These are phyloP conservation scores for Adelges cooleyi DNA, from an alignment of 1,140 invertebrate species.

Conservation along the genomic window DNA sequence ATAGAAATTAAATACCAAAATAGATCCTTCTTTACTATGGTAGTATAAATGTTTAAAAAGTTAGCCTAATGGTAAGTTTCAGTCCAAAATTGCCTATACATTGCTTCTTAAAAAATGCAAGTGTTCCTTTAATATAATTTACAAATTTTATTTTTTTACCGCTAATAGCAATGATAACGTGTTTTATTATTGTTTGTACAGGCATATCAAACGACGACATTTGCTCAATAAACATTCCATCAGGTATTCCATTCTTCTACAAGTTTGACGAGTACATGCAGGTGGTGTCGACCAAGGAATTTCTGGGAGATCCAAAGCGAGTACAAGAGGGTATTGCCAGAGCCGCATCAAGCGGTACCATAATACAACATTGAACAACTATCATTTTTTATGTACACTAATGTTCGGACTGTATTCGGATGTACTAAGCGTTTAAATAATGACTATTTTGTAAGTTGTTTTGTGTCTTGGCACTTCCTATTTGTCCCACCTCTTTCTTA, in stretches of 20 bases:
- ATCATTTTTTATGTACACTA: background rate
- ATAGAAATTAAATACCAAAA: no score
- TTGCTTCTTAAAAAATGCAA: no score
- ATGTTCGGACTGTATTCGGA: background rate
- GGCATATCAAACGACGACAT: slow-evolving; percentile 46
- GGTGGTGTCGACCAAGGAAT: slow-evolving; percentile 46
- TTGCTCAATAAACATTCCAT: slow-evolving; percentile 57
- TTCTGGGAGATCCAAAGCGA: slow-evolving; percentile 52
- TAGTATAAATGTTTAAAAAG: no score
- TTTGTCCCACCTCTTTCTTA: no score
- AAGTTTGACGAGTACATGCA: slow-evolving; percentile 48
- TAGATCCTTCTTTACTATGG: no score
- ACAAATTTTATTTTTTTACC: no score
- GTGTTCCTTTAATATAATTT: no score
- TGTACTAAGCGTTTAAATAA: background rate
- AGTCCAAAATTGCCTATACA: no score
- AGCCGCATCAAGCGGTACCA: slow-evolving; percentile 29
- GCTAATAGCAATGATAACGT: no score
- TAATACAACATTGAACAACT: background rate
- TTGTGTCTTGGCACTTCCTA: no score
- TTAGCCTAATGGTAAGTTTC: no score
- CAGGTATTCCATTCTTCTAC: slow-evolving; percentile 59
- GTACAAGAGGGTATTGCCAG: slow-evolving; percentile 50
- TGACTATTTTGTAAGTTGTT: background rate
- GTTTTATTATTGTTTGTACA: no score